Evolutionary conservation across 2,888 invertebrate species (phyloP).

Genomic region (Sceliomorpha sp.): DNA sequence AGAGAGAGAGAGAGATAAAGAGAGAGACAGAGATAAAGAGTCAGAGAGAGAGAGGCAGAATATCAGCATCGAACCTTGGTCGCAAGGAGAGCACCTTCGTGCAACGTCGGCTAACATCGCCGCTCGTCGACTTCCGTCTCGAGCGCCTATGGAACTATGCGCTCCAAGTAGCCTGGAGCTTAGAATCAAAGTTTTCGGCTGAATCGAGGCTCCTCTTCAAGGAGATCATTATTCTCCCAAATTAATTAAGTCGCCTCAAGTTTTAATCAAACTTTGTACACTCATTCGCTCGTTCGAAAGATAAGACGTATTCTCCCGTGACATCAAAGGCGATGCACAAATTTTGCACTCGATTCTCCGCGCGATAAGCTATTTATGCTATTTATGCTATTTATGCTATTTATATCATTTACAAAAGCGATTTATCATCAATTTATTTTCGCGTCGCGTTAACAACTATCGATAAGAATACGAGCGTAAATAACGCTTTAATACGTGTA

Average conservation of each 20-base stretch:
- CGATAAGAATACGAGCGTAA: too few relatives aligned
- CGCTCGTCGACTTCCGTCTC: constrained; percentile 19
- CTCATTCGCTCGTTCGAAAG: constrained; percentile 10
- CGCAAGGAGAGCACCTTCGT: constrained; percentile 5
- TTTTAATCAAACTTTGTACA: constrained; percentile 28
- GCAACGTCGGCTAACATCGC: constrained; percentile 34
- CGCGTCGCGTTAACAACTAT: too few relatives aligned
- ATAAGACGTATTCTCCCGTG: constrained; percentile 24
- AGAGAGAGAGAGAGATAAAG: constrained; percentile 5
- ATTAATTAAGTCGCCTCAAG: constrained; percentile 41
- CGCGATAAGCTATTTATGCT: too few relatives aligned
- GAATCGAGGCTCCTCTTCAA: constrained; percentile 34
- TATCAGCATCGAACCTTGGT: constrained; percentile 12
- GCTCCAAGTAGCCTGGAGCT: constrained; percentile 38
- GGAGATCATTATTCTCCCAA: constrained; percentile 41
- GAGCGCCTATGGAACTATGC: constrained; percentile 24
- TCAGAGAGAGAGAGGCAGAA: too few relatives aligned
- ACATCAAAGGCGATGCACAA: too few relatives aligned
- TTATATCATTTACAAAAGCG: too few relatives aligned
- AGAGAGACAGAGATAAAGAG: constrained; percentile 4
- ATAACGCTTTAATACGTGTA: too few relatives aligned
- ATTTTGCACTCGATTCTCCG: too few relatives aligned
- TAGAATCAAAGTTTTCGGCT: constrained; percentile 46
- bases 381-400: too few relatives aligned
- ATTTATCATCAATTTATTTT: too few relatives aligned